A percentile compares a stretch with the other conserved stretches of the same genome.
Evolutionary conservation across 2,888 invertebrate genomes (phyloP).

Genomic region (Drosophila nigritarsus): DNA sequence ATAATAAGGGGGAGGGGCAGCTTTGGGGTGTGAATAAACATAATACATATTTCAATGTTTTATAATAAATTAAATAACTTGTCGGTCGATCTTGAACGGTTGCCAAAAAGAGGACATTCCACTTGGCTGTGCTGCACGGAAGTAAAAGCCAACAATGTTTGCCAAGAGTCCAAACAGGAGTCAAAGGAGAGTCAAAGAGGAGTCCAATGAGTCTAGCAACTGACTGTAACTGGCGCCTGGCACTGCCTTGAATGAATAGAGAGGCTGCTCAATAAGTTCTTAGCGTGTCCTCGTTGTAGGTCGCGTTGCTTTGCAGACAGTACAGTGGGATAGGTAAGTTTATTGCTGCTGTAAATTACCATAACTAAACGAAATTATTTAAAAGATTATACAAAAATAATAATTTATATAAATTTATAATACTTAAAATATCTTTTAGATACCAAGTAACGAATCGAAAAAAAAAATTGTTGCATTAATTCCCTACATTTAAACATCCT

Average conservation of each 20-base stretch:
- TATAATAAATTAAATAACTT: conserved; percentile 78
- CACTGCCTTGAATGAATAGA: conserved; percentile 11
- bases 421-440: not conserved
- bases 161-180: conserved; percentile 13
- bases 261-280: conserved; percentile 55
- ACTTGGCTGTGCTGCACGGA: conserved; percentile 27
- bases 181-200: not conserved
- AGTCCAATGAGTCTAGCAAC: conserved; percentile 1
- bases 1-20: not conserved
- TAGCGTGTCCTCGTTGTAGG: conserved; percentile 21
- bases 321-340: conserved; percentile 14
- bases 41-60: conserved; percentile 74
- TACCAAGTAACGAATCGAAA: not conserved
- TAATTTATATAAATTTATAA: not conserved
- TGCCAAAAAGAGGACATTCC: conserved; percentile 47
- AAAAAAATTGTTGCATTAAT: not conserved
- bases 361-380: not conserved
- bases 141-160: conserved; percentile 34
- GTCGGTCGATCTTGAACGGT: conserved; percentile 55
- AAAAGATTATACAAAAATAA: not conserved
- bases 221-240: conserved; percentile 22
- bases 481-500: not conserved
- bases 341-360: not conserved
- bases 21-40: conserved; percentile 60
- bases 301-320: not conserved